A percentile compares a stretch with the other conserved stretches of the same genome.
These are phyloP conservation scores for Andrena flavipes DNA, from an alignment of 2,888 invertebrate genomes.

Conservation along the genomic window DNA sequence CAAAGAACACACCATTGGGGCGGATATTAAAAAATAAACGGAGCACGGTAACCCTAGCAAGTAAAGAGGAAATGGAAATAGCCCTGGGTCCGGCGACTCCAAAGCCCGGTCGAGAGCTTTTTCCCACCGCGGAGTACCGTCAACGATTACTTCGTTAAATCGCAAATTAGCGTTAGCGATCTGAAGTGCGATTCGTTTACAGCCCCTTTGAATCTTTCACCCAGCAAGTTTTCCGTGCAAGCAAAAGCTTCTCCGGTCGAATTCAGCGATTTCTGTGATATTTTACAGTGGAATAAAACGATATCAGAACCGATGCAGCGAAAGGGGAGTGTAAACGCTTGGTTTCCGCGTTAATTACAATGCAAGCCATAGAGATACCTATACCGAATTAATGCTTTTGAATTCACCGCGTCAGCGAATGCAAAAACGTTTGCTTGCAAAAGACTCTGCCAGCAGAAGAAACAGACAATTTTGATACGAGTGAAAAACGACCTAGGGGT, in stretches of 20 bases:
- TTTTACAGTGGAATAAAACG: no score
- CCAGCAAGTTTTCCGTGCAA: not conserved
- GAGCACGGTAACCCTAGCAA: constrained; percentile 20
- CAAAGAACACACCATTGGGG: constrained; percentile 47
- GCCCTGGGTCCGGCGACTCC: not conserved
- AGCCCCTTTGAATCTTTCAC: constrained; percentile 24
- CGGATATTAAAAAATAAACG: constrained; percentile 75
- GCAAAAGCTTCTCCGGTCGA: constrained; percentile 15
- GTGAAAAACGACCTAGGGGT: not conserved
- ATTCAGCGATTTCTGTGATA: no score
- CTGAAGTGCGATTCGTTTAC: constrained; percentile 21
- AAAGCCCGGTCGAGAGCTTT: not conserved
- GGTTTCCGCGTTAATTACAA: no score
- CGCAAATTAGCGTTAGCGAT: constrained; percentile 33
- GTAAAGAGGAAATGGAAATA: constrained; percentile 35
- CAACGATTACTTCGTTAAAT: constrained; percentile 49
- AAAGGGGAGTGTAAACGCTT: no score
- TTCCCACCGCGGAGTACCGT: not conserved
- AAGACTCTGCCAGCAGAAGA: no score
- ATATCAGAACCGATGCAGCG: no score
- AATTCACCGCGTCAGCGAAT: no score
- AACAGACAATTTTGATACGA: not conserved
- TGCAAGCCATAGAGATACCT: no score
- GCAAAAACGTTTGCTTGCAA: no score
- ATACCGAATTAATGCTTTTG: no score